Evolutionary conservation across 1,140 invertebrate species (phyloP).

Genomic region (Brachionus plicatilis): DNA sequence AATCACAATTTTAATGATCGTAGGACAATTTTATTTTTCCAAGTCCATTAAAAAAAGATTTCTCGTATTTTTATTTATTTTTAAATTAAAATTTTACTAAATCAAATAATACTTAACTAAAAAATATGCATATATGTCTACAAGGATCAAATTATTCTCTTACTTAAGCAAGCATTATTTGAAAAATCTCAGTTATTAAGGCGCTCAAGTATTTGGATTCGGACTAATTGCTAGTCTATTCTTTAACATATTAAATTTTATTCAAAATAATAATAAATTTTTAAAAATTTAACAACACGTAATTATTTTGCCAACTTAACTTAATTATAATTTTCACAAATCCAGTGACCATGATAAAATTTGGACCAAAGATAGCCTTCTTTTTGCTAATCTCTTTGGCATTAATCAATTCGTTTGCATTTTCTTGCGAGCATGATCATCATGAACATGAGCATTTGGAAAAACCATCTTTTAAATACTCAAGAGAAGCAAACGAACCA

Average conservation of each 20-base stretch:
- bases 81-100: too few relatives aligned
- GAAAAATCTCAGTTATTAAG: neutral
- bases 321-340: neutral
- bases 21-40: too few relatives aligned
- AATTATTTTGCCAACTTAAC: neutral
- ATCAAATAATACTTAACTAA: too few relatives aligned
- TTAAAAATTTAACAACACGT: neutral
- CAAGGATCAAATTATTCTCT: too few relatives aligned
- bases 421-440: neutral
- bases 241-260: neutral
- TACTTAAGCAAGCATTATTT: neutral
- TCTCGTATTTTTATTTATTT: too few relatives aligned
- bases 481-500: slow-evolving; percentile 13
- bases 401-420: neutral
- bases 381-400: neutral
- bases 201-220: neutral
- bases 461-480: slow-evolving; percentile 22
- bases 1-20: too few relatives aligned
- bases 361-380: neutral
- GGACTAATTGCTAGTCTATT: neutral
- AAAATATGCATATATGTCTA: too few relatives aligned
- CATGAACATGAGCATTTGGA: neutral
- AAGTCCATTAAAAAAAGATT: too few relatives aligned
- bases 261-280: neutral
- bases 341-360: neutral